Base-by-base conservation (phyloP, 1,140 invertebrate species). In the Neoseiulus cucumeris region DNA sequence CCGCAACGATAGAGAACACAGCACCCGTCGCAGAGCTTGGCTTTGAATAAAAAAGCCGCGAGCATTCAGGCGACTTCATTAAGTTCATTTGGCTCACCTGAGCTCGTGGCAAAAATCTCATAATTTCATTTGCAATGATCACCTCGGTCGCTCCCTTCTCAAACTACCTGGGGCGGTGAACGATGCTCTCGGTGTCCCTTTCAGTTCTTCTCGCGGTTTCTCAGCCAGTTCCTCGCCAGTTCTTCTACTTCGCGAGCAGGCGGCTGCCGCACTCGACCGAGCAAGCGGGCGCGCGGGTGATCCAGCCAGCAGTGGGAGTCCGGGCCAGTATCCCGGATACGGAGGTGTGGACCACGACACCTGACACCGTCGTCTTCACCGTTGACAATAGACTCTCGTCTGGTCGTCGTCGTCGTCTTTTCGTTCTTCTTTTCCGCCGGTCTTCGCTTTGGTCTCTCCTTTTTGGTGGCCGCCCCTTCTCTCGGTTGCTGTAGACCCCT, bases 91-190 rank as follows among this genome's bases (percentile, higher is more conserved):
- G 33, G 33, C 51, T 59, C 51, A 59, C 51, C 51, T 59, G 51
- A 59, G 22, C 51, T 59, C 51, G 14, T 2, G 51, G 51, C 51
- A 59, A 59, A 59, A 59, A 59, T 59, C 51, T 59, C 51, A 29
- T 59, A 59, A 59, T 59, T 59, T 59, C 51, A 59, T 59, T 59
- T 59, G 51, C 51, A 59, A 59, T 59, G 51, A 59, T 59, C 51
- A 18, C 14, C 28, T 25, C 7, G 28, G 33, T 33, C 14, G 33
- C 51, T 59, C 14, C 51, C 45, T 25, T 14, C 42, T 44, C 45
- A 47, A 47, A 47, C 45, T 20, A 47, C 18, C 18, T 20, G 25
- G 17, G 14, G 51, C 51, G 33, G 51, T 33, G 14, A 59, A 9
- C 22, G 51, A 59, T 2, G 51, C 51, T 20, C 22, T 33, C 51